Percentiles rank a stretch among this genome's conserved stretches.
Evolutionary conservation across 2,888 invertebrate genomes (phyloP).

Genomic region (Pelosia muscerda): DNA sequence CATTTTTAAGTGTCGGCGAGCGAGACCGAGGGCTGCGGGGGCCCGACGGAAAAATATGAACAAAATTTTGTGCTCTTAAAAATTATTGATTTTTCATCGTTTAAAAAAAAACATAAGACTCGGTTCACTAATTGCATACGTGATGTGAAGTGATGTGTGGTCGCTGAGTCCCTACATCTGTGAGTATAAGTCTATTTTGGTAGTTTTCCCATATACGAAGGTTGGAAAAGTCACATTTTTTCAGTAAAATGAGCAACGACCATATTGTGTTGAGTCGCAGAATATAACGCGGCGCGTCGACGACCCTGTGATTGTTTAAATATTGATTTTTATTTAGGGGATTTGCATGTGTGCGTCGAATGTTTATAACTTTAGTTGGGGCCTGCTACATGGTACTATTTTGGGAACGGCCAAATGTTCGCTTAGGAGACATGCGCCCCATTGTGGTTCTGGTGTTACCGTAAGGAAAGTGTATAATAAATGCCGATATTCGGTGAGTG

Average conservation of each 20-base stretch:
- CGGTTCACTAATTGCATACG: constrained; percentile 75
- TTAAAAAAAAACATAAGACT: constrained; percentile 71
- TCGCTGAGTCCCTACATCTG: constrained; percentile 61
- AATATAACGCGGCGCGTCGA: constrained; percentile 39
- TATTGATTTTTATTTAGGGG: constrained; percentile 74
- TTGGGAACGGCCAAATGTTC: constrained; percentile 83
- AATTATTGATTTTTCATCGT: constrained; percentile 86
- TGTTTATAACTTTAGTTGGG: constrained; percentile 85
- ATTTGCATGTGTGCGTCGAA: constrained; percentile 70
- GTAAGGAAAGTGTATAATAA: constrained; percentile 37
- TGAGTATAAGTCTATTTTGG: constrained; percentile 73
- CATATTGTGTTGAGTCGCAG: constrained; percentile 63
- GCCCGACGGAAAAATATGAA: constrained; percentile 83
- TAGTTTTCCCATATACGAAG: constrained; percentile 72
- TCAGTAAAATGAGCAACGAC: constrained; percentile 73
- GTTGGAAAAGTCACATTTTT: constrained; percentile 81
- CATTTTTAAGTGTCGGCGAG: constrained; percentile 80
- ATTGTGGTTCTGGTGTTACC: constrained; percentile 51
- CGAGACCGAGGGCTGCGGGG: constrained; percentile 75
- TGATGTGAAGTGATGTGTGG: constrained; percentile 70
- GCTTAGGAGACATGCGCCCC: constrained; percentile 73
- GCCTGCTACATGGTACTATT: constrained; percentile 80
- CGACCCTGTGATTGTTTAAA: constrained; percentile 64
- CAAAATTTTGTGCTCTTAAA: constrained; percentile 81
- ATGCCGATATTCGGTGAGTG: constrained; percentile 45